phyloP scores from a whole-genome alignment of 2,113 vertebrate genomes.

The Ochotona princeps region DNA sequence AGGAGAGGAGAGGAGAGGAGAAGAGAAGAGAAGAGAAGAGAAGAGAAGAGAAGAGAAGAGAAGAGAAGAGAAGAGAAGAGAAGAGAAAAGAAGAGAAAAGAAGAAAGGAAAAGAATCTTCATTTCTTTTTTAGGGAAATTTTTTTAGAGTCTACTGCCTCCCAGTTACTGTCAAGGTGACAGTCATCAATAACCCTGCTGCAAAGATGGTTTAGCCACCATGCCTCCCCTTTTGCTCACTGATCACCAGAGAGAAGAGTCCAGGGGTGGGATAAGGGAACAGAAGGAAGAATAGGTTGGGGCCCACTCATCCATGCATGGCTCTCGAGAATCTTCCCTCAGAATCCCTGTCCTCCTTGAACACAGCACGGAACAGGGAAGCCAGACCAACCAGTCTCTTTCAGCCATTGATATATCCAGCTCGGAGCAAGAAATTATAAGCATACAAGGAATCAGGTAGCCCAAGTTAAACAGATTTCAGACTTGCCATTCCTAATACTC shows the following conservation, averaged over 20 bases:
- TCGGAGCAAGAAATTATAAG: background rate
- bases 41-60: background rate
- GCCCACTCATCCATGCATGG: too few species aligned
- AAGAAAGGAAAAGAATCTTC: too few species aligned
- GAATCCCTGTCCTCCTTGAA: background rate
- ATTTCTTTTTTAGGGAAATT: too few species aligned
- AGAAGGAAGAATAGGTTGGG: background rate
- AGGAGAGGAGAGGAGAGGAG: too few species aligned
- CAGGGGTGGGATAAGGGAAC: background rate
- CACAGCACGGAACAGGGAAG: background rate
- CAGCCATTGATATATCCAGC: background rate
- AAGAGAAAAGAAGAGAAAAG: background rate
- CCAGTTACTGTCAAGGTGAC: background rate
- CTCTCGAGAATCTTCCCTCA: fast-evolving
- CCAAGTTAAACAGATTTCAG: background rate
- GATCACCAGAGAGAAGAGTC: background rate
- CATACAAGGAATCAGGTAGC: background rate
- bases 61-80: background rate
- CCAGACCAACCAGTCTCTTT: background rate
- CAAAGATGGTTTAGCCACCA: background rate
- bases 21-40: background rate
- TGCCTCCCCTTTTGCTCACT: background rate
- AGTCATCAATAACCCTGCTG: background rate
- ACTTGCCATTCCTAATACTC: background rate
- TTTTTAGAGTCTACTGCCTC: background rate